Base-by-base conservation (phyloP, 1,140 invertebrate species). In the Cataglyphis hispanica region DNA sequence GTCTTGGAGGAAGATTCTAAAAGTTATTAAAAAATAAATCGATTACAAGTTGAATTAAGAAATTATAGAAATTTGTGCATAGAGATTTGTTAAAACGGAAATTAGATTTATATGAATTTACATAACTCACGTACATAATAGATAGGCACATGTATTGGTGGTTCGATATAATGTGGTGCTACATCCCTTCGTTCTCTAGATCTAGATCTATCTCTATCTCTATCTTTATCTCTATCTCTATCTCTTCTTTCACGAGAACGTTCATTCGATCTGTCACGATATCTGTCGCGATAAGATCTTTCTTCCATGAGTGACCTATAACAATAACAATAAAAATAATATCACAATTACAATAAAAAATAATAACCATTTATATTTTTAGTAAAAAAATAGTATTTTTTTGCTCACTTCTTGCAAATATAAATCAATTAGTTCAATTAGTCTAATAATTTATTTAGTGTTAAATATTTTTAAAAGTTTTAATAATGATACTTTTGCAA, bases 51-150 rank as follows among this genome's bases (percentile, higher is more conserved):
- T 0, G 2, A 53, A 43, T 40, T 34, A 13, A 25, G 10, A 43
- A 10, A 43, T 11, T 43, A 43, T 43, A 11, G 40, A 43, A 2
- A 37, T 37, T 37, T 8, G 8, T 64, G 19, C 50, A 70, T 61
- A 8, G n/a, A 58, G 8, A 34, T 50, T 64, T 0, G 56, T 56
- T 74, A 67, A 16, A 58, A 40, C n/a, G 6, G 27, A 27, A 78
- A 13, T 37, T 16, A 27, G 16, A 61, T 19, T 31, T 40, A 2
- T 43, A 56, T 66, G 3, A 1, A 50, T 19, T 50, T 50, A 46
- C 4, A 60, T 37, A 72, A 85, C 85, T 76, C 50, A 92, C 91
- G 6, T 88, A 50, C 76, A 46, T 91, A 92, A 77, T 89, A 92
- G 37, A 92, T 43, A 10, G 91, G 90, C 74, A 92, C 85, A 19